Conservation (phyloP, 1,140 invertebrate genomes). For the Trichonephila clavipes region DNA sequence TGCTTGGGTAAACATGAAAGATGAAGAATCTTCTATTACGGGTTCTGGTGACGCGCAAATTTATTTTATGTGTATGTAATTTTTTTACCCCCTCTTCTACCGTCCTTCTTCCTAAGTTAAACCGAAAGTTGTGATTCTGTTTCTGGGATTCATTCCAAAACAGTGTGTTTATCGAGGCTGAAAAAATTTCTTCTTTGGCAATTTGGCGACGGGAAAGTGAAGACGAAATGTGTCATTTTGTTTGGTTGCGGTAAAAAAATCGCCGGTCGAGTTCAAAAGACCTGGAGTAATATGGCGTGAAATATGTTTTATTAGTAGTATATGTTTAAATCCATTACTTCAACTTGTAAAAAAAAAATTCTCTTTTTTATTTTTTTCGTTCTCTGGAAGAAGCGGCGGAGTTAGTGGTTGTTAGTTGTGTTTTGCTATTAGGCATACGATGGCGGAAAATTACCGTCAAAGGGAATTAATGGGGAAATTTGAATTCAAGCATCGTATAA, state of each 20-base stretch:
- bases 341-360: conserved; percentile 34
- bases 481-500: conserved; percentile 18
- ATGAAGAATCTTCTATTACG: conserved; percentile 49
- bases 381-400: background rate
- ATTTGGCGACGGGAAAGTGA: conserved; percentile 54
- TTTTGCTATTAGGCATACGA: conserved; percentile 3
- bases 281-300: conserved; percentile 55
- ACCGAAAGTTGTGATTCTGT: conserved; percentile 38
- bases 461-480: conserved; percentile 6
- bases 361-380: background rate
- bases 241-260: conserved; percentile 39
- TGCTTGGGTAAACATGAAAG: conserved; percentile 65
- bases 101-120: background rate
- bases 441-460: conserved; percentile 26
- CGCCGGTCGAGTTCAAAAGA: conserved; percentile 62
- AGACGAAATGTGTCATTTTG: conserved; percentile 72
- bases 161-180: conserved; percentile 47
- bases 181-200: conserved; percentile 30
- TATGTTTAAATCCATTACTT: conserved; percentile 73
- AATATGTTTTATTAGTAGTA: conserved; percentile 70
- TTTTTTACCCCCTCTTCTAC: background rate
- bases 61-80: conserved; percentile 1
- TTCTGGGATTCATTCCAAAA: conserved; percentile 50
- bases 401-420: conserved; percentile 1
- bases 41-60: conserved; percentile 10